Base-by-base conservation (phyloP, 2,888 invertebrate genomes). In the Thumatha senex region DNA sequence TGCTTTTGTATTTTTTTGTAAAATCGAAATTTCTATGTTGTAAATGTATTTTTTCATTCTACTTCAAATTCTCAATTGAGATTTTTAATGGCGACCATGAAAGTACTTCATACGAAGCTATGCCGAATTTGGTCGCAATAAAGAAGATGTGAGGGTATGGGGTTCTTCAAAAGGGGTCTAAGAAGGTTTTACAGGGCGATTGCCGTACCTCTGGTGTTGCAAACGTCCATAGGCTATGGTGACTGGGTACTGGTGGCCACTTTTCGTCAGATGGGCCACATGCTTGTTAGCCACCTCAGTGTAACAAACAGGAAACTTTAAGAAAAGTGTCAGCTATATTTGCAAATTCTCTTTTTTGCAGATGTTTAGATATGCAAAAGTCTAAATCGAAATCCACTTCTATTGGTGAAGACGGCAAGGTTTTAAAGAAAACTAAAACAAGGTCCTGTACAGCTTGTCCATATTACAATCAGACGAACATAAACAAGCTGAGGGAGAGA, bases 281-380 rank as follows among this genome's bases (percentile, higher is more conserved):
- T n/a, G n/a, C n/a, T n/a, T n/a, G n/a, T n/a, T n/a, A n/a, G n/a
- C n/a, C n/a, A n/a, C n/a, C n/a, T n/a, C n/a, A n/a, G n/a, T n/a
- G n/a, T n/a, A n/a, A n/a, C n/a, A n/a, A n/a, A n/a, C n/a, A n/a
- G n/a, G n/a, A n/a, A n/a, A n/a, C n/a, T n/a, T n/a, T n/a, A n/a
- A n/a, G n/a, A n/a, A n/a, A n/a, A 24, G 18, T 24, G 3, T 24
- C 18, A 24, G 18, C n/a, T 24, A 24, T 24, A 24, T 24, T 24
- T 24, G 18, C 18, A 24, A 24, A 24, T 24, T 24, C 2, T 24
- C 18, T 24, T 24, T 24, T 4, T 1, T 18, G 12, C 40, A 95
- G 95, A 70, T 98, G 98, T 74, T 82, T 96, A 52, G 97, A 97
- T 61, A 88, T 98, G 84, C 96, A 96, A 77, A 94, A 93, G 65